Evolutionary conservation across 2,888 invertebrate genomes (phyloP), one percentile per base, ranked within the genome.

Genomic region (Charanyca ferruginea): DNA sequence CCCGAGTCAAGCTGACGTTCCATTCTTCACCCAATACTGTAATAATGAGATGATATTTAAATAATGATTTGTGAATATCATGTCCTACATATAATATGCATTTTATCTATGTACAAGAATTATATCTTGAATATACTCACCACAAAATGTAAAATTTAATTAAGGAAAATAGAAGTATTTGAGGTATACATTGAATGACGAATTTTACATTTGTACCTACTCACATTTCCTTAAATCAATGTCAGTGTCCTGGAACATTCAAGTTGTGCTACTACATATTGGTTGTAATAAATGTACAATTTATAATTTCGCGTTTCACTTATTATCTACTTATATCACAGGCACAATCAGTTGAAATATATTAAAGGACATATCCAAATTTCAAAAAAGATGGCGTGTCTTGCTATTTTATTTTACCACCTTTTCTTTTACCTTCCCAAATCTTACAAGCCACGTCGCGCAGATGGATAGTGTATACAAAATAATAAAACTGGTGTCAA

Each of bases 281-380:
- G 73, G 66, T 83, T 81, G 77, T 71, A 82, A 77, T 83, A 81
- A 81, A 83, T 79, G 72, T 83, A 70, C 70, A 54, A 74, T 83
- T 78, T 61, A 54, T 48, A 58, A 35, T 54, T 25, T 65, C 20
- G 55, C 61, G 41, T 66, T 53, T 69, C 51, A 22, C 59, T 58
- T 47, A 11, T 65, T 63, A 13, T 18, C 38, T 23, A 11, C n/a
- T 55, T 35, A 9, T 35, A 9, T 54, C n/a, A 13, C 28, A 59
- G 7, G 38, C 38, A 16, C 38, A 38, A 16, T 32, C 32, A 11
- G 11, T 32, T 7, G 32, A 32, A 32, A 38, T 16, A 1, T 16
- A 38, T 16, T 35, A 28, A n/a, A n/a, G n/a, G n/a, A n/a, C n/a
- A n/a, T n/a, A n/a, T n/a, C n/a, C n/a, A n/a, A n/a, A n/a, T n/a